Percentiles rank a stretch among this genome's conserved stretches.
phyloP scores from a whole-genome alignment of 2,888 invertebrate species.

The Ophion obscuratus region DNA sequence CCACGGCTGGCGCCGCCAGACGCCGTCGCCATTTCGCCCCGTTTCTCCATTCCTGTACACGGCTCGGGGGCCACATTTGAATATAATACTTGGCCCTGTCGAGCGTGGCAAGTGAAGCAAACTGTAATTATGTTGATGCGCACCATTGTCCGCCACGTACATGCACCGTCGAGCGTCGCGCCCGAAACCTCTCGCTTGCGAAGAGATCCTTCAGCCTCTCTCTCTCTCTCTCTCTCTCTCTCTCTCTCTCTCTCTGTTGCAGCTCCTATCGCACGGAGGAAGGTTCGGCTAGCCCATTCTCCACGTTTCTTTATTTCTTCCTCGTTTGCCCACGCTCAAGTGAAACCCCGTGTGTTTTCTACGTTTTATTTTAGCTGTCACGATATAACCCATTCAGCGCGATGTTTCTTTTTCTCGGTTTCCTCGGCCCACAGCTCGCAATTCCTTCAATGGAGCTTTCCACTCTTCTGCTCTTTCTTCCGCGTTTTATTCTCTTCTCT shows the following conservation, averaged over 20 bases:
- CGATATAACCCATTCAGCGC: constrained; percentile 53
- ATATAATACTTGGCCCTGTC: constrained; percentile 80
- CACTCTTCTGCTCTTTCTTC: constrained; percentile 17
- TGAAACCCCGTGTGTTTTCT: constrained; percentile 67
- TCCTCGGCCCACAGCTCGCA: constrained; percentile 32
- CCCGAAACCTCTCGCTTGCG: constrained; percentile 73
- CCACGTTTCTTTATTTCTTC: constrained; percentile 58
- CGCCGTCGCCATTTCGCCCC: constrained; percentile 69
- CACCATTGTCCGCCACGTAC: constrained; percentile 79
- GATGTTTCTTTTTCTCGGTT: constrained; percentile 37
- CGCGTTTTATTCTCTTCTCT: not conserved
- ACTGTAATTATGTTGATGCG: constrained; percentile 84
- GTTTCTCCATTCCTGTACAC: constrained; percentile 66
- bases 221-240: constrained; percentile 67
- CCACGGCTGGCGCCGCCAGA: constrained; percentile 67
- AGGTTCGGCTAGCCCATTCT: constrained; percentile 26
- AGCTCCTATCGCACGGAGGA: constrained; percentile 27
- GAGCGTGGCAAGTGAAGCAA: constrained; percentile 77
- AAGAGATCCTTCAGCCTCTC: constrained; percentile 63
- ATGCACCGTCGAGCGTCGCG: constrained; percentile 68
- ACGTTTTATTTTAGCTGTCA: constrained; percentile 56
- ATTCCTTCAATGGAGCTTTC: constrained; percentile 48
- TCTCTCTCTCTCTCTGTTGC: constrained; percentile 18
- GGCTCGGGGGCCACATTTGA: constrained; percentile 79
- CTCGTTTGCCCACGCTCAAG: constrained; percentile 75